A percentile compares a stretch with the other conserved stretches of the same genome.
Evolutionary conservation across 2,888 invertebrate genomes (phyloP).

Genomic region (Malacosoma neustria): DNA sequence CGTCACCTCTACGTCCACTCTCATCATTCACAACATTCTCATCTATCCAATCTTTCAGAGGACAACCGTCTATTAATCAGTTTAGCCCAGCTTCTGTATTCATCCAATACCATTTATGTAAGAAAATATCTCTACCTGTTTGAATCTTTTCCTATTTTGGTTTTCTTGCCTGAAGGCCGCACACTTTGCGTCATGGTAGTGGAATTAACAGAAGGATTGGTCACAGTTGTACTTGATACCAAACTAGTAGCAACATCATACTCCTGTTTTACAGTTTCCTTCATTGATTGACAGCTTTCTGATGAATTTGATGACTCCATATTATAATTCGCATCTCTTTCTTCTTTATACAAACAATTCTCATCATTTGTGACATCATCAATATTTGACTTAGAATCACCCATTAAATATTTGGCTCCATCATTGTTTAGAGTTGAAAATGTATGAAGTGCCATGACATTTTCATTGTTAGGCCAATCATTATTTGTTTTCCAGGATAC

Average conservation of each 20-base stretch:
- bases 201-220: slow-evolving; percentile 42
- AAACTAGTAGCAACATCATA: slow-evolving; percentile 36
- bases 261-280: slow-evolving; percentile 54
- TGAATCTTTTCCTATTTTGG: slow-evolving; percentile 55
- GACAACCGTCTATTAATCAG: too few species aligned
- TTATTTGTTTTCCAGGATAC: slow-evolving; percentile 58
- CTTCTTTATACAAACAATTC: slow-evolving; percentile 62
- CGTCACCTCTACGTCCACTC: too few species aligned
- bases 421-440: slow-evolving; percentile 50
- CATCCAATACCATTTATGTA: too few species aligned
- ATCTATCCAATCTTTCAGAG: too few species aligned
- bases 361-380: slow-evolving; percentile 66
- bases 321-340: slow-evolving; percentile 62
- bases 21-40: too few species aligned
- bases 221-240: slow-evolving; percentile 40
- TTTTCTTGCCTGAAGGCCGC: slow-evolving; percentile 44
- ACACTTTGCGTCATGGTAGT: slow-evolving; percentile 40
- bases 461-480: slow-evolving; percentile 55
- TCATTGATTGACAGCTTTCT: slow-evolving; percentile 65
- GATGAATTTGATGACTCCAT: slow-evolving; percentile 69
- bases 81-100: too few species aligned
- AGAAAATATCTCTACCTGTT: slow-evolving; percentile 38
- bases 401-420: slow-evolving; percentile 54
- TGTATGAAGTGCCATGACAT: slow-evolving; percentile 49
- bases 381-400: slow-evolving; percentile 64